Evolutionary conservation across 2,888 invertebrate species (phyloP), one percentile per base, ranked within the genome.

Genomic region (Aquatica leii): DNA sequence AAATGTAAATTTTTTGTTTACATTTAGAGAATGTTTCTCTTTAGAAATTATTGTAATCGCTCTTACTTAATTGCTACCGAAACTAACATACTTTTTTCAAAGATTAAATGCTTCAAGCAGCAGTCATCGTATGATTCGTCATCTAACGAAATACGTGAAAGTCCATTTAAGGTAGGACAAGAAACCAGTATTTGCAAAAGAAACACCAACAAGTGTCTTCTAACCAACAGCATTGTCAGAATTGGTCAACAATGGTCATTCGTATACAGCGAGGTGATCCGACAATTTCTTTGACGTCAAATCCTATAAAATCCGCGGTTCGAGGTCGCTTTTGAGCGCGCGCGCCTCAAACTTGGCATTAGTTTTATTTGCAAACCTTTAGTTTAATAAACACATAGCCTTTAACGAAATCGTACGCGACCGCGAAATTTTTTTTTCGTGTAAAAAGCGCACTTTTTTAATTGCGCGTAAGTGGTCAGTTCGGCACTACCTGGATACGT

Each of bases 271-370:
- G 57, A 62, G 35, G 53, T 46, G 35, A 24, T 20, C 31, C 66
- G 63, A 64, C 60, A 24, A 59, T 49, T 59, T 46, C 11, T 56
- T 50, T 63, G 63, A 63, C 66, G 66, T 62, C 51, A 52, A 59
- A 52, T 59, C 48, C 59, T 60, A 64, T 55, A 66, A 46, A 66
- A 66, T 64, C 54, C 60, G 53, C 59, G 59, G 55, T 59, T 66
- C 63, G 66, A 66, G 66, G 66, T 66, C 66, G 64, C 37, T 63
- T 56, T 57, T 60, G 55, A 63, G 48, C 63, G 66, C 66, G 66
- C 66, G 66, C 66, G 62, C 66, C 62, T 62, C 55, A 52, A 62
- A 62, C 51, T 51, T 41, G 35, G 43, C 41, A 54, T 63, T 60
- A 60, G 63, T 63, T 64, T 66, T 46, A 46, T 46, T 46, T 56